Evolutionary conservation across 2,888 invertebrate species (phyloP).

Genomic region (Ditylenchus weischeri): DNA sequence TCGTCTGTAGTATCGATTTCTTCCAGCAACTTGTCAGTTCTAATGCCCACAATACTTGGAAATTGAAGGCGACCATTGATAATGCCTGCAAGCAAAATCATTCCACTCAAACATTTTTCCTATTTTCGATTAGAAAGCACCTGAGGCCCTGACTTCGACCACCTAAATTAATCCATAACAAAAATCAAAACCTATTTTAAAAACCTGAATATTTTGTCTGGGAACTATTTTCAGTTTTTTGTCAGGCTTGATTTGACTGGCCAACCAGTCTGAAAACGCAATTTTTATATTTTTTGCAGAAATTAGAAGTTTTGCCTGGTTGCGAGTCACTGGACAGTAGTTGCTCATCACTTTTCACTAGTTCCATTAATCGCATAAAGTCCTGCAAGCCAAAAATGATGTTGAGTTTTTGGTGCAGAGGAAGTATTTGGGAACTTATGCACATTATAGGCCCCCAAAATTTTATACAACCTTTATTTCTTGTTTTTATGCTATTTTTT

Average conservation of each 20-base stretch:
- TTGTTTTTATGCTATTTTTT: no score
- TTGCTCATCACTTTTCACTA: neutral
- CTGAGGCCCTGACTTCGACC: slow-evolving; percentile 51
- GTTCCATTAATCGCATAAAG: slow-evolving; percentile 12
- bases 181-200: neutral
- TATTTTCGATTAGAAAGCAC: slow-evolving; percentile 8
- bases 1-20: slow-evolving; percentile 40
- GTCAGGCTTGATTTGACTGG: neutral
- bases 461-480: no score
- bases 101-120: no score
- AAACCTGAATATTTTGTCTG: slow-evolving; percentile 20
- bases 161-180: slow-evolving; percentile 31
- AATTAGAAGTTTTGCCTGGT: neutral
- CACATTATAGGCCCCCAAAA: no score
- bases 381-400: neutral
- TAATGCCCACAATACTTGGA: slow-evolving; percentile 43
- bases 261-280: neutral
- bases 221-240: slow-evolving; percentile 14
- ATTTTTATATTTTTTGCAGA: no score
- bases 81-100: slow-evolving; percentile 15
- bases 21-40: slow-evolving; percentile 44
- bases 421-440: no score
- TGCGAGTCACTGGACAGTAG: neutral
- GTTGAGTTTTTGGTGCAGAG: neutral
- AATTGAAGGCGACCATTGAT: slow-evolving; percentile 49